Conservation (phyloP, 2,113 vertebrate genomes). For the Carettochelys insculpta region DNA sequence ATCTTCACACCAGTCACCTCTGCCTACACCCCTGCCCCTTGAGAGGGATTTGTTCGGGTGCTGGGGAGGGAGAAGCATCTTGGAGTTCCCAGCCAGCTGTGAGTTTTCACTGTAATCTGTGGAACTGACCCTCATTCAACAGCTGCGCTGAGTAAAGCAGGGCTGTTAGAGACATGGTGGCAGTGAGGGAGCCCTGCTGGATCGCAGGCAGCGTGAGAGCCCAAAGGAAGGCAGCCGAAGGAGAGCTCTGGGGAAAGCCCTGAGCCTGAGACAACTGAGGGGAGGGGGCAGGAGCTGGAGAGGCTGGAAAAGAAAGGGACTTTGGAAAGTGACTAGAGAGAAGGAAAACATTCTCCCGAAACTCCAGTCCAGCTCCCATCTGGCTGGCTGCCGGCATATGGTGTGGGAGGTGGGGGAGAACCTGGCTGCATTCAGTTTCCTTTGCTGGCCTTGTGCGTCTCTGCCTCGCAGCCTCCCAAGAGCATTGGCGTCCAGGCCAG, state of each 20-base stretch:
- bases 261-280: not conserved
- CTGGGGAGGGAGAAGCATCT: not conserved
- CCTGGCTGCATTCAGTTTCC: constrained; percentile 14
- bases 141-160: not conserved
- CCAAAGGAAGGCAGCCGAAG: not conserved
- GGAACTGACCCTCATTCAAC: not conserved
- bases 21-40: not conserved
- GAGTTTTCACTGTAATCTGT: constrained; percentile 31
- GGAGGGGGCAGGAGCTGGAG: not conserved
- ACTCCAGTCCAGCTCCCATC: not conserved
- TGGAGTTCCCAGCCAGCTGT: constrained; percentile 26
- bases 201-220: not conserved
- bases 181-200: not conserved
- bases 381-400: not conserved
- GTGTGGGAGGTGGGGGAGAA: not conserved
- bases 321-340: not conserved
- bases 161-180: not conserved
- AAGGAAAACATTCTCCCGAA: not conserved
- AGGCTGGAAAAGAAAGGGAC: not conserved
- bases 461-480: not conserved
- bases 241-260: not conserved
- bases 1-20: too few species aligned
- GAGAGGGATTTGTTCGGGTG: not conserved
- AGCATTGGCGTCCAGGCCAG: not conserved
- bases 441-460: not conserved